These are phyloP conservation scores for Parascotia fuliginaria DNA, from an alignment of 2,888 invertebrate species.

Conservation along the genomic window DNA sequence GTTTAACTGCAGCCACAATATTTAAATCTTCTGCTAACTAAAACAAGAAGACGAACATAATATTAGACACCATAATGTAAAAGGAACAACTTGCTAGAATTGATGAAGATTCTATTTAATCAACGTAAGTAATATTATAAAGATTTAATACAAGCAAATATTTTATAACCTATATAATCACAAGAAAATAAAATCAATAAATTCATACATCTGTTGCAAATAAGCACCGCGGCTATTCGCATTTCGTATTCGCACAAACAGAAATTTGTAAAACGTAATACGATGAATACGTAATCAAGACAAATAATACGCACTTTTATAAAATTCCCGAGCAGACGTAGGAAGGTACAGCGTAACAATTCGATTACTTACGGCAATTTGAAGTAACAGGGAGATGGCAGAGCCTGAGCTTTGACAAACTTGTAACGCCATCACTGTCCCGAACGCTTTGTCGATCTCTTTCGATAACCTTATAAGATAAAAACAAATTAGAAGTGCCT, in stretches of 20 bases:
- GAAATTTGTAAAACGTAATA: constrained; percentile 13
- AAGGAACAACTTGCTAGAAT: too few relatives aligned
- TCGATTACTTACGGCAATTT: constrained; percentile 55
- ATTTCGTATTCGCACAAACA: constrained; percentile 10
- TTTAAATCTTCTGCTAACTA: constrained; percentile 70
- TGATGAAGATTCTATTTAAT: too few relatives aligned
- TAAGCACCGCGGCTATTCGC: constrained; percentile 15
- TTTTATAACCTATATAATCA: background rate
- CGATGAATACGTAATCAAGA: constrained; percentile 28
- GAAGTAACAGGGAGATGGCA: constrained; percentile 58
- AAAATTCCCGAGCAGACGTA: constrained; percentile 20
- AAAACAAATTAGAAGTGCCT: constrained; percentile 19
- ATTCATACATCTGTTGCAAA: constrained; percentile 5
- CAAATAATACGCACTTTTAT: constrained; percentile 34
- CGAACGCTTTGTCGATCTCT: constrained; percentile 73
- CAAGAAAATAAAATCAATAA: background rate
- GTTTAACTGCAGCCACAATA: constrained; percentile 63
- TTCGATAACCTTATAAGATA: constrained; percentile 60
- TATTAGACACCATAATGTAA: too few relatives aligned
- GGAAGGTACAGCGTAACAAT: constrained; percentile 36
- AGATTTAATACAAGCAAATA: background rate
- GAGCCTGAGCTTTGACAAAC: constrained; percentile 70
- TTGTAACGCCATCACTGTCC: constrained; percentile 71
- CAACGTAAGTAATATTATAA: too few relatives aligned
- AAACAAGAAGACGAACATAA: too few relatives aligned